Conservation (phyloP, 2,797 vertebrate species). For the Tenualosa ilisha region DNA sequence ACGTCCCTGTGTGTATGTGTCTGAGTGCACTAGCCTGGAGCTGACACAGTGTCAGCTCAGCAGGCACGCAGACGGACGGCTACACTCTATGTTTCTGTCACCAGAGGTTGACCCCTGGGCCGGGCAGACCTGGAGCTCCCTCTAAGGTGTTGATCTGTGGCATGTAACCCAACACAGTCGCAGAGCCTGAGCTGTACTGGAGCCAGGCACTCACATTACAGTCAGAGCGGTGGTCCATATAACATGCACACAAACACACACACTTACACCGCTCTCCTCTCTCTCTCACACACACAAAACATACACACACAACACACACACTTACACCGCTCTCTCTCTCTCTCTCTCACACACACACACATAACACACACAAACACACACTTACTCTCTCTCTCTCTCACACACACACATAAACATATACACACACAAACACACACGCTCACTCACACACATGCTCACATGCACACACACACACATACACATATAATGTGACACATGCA, state of each 20-base stretch:
- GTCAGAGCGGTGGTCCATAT: background rate
- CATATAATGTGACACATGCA: background rate
- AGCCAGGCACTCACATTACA: background rate
- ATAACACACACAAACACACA: background rate
- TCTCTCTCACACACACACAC: background rate
- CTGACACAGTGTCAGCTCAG: background rate
- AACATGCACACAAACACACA: background rate
- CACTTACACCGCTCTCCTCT: too few relatives aligned
- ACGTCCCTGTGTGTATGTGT: slow-evolving; percentile 24
- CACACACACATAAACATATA: too few relatives aligned
- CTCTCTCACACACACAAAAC: too few relatives aligned
- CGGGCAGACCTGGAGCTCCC: background rate
- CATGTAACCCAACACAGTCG: slow-evolving; percentile 20
- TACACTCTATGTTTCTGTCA: background rate
- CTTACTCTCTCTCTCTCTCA: too few relatives aligned
- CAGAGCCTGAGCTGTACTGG: background rate
- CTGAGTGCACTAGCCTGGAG: slow-evolving; percentile 18
- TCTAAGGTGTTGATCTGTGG: slow-evolving; percentile 24
- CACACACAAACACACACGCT: background rate
- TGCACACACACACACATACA: background rate
- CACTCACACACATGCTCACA: background rate
- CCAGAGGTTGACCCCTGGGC: background rate
- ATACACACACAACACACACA: background rate
- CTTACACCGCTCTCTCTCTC: too few relatives aligned
- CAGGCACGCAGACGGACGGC: too few relatives aligned